Percentiles rank a stretch among this genome's conserved stretches.
phyloP scores from a whole-genome alignment of 1,140 invertebrate genomes.

The Sitobion miscanthi region DNA sequence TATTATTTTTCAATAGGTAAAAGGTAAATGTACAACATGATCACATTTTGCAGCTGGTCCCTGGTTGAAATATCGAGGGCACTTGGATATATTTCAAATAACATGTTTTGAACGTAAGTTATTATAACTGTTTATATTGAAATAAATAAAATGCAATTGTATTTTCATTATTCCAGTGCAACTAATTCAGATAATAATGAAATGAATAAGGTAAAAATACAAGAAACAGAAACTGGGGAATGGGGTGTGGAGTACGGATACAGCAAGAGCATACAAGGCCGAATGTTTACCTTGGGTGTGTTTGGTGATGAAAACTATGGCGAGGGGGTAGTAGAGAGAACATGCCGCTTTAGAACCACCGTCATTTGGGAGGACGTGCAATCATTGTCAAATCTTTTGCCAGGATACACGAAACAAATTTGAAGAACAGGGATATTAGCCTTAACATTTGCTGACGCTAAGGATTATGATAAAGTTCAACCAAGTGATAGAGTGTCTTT shows the following conservation, averaged over 20 bases:
- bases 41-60: conserved; percentile 98
- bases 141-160: no score
- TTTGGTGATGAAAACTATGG: conserved; percentile 99
- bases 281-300: conserved; percentile 88
- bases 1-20: conserved; percentile 66
- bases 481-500: no score
- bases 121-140: no score
- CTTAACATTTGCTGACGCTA: conserved; percentile 82
- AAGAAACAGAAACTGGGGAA: conserved; percentile 84
- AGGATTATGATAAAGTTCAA: no score
- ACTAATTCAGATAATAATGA: conserved; percentile 95
- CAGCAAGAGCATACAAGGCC: conserved; percentile 94
- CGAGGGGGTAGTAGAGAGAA: conserved; percentile 85
- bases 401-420: conserved; percentile 98
- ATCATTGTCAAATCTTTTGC: conserved; percentile 99
- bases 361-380: conserved; percentile 87
- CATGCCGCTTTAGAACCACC: conserved; percentile 97
- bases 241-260: conserved; percentile 89
- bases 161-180: conserved; percentile 65
- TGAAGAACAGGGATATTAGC: conserved; percentile 99
- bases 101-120: conserved; percentile 82
- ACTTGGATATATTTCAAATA: conserved; percentile 99
- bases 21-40: conserved; percentile 99
- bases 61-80: conserved; percentile 99
- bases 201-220: conserved; percentile 95